Conservation (phyloP, 2,888 invertebrate genomes). For the Octonoba sinensis region DNA sequence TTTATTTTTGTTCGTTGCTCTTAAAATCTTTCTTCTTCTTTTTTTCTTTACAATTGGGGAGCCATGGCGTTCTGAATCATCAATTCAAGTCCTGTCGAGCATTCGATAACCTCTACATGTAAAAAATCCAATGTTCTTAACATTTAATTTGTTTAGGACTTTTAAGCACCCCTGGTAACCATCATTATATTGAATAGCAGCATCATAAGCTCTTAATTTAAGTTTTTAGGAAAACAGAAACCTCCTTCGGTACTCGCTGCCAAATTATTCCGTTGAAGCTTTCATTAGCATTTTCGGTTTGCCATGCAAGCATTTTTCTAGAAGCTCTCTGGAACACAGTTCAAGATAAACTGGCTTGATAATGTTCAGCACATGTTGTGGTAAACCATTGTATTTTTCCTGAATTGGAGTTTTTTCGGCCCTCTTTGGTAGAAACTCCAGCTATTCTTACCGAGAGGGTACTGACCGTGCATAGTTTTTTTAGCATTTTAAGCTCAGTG, state of each 20-base stretch:
- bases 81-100: neutral
- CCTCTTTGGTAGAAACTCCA: slow-evolving; percentile 26
- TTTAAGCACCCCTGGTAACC: neutral
- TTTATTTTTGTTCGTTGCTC: no score
- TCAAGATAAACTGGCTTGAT: neutral
- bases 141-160: neutral
- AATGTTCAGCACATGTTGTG: neutral
- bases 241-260: neutral
- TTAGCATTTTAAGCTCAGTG: slow-evolving; percentile 1
- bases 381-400: slow-evolving; percentile 2
- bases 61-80: neutral
- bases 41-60: neutral
- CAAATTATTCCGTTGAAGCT: slow-evolving; percentile 16
- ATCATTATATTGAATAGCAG: neutral
- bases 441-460: slow-evolving; percentile 10
- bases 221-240: neutral
- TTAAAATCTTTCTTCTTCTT: no score
- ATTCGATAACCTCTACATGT: neutral
- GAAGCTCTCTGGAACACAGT: neutral
- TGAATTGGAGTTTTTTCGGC: neutral
- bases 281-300: slow-evolving; percentile 4
- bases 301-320: slow-evolving; percentile 3
- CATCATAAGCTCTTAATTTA: neutral
- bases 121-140: neutral
- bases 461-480: slow-evolving; percentile 23